Percentiles rank a stretch among this genome's conserved stretches.
phyloP scores from a whole-genome alignment of 2,113 vertebrate genomes.

The Ctenodactylus gundi region DNA sequence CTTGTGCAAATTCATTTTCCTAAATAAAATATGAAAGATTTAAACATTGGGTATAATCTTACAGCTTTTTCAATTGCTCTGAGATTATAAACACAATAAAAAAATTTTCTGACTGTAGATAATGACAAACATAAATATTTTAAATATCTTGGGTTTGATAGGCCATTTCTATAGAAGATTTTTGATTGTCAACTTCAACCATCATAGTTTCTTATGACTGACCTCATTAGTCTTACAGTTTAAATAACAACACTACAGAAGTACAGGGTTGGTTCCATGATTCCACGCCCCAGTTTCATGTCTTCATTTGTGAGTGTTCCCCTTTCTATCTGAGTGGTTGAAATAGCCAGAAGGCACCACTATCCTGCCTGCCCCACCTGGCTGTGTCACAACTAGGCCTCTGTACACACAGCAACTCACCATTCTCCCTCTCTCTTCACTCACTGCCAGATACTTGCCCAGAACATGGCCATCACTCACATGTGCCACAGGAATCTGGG shows the following conservation, averaged over 20 bases:
- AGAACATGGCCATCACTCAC: neutral
- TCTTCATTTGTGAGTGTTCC: neutral
- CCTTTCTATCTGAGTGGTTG: neutral
- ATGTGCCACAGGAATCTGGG: neutral
- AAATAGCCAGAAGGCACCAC: neutral
- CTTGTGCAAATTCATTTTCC: slow-evolving; percentile 95
- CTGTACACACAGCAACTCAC: neutral
- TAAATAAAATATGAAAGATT: slow-evolving; percentile 78
- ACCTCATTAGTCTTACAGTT: neutral
- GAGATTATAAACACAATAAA: neutral
- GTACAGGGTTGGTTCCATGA: neutral
- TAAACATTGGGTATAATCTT: slow-evolving; percentile 17
- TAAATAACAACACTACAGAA: slow-evolving; percentile 4
- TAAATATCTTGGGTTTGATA: slow-evolving; percentile 25
- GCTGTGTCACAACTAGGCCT: neutral
- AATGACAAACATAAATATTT: slow-evolving; percentile 1
- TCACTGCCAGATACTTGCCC: neutral
- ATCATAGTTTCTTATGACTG: neutral
- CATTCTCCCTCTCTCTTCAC: neutral
- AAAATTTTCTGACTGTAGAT: neutral
- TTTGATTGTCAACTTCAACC: neutral
- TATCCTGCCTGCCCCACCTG: neutral
- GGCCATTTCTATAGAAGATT: neutral
- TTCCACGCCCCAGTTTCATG: neutral
- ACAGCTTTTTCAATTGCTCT: neutral